Conservation (phyloP, 2,113 vertebrate genomes). For the Hiodon alosoides region DNA sequence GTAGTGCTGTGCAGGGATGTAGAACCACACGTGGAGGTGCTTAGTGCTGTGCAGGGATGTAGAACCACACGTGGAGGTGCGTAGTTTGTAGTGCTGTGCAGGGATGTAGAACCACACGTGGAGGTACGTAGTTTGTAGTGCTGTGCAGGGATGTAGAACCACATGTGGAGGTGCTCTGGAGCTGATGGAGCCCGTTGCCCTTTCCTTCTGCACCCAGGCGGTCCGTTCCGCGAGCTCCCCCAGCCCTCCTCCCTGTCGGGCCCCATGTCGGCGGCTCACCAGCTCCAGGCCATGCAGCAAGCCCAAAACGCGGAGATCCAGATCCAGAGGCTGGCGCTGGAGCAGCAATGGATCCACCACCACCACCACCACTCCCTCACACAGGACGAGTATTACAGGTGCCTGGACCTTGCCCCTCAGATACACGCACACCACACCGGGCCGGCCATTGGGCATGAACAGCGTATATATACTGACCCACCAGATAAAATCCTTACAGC, state of each 20-base stretch:
- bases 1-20: too few species aligned
- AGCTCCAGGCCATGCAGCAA: constrained; percentile 99
- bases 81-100: too few species aligned
- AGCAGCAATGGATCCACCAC: constrained; percentile 93
- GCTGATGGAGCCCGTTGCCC: too few species aligned
- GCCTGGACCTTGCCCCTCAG: not conserved
- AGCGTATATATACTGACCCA: not conserved
- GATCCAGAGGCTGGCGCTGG: constrained; percentile 94
- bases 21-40: too few species aligned
- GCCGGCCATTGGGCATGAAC: fast-evolving
- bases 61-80: too few species aligned
- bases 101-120: too few species aligned
- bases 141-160: too few species aligned
- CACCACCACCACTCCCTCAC: constrained; percentile 91
- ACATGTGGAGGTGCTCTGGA: too few species aligned
- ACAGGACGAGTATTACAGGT: constrained; percentile 97
- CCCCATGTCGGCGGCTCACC: constrained; percentile 92
- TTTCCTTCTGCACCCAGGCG: constrained; percentile 49
- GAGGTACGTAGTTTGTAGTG: too few species aligned
- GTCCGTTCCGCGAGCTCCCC: constrained; percentile 92
- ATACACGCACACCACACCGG: not conserved
- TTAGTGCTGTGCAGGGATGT: too few species aligned
- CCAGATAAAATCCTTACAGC: fast-evolving
- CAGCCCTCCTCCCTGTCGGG: constrained; percentile 83
- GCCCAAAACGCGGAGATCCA: constrained; percentile 96